Evolutionary conservation across 2,797 vertebrate genomes (phyloP), one percentile per base, ranked within the genome.

Genomic region (Ficedula albicollis): DNA sequence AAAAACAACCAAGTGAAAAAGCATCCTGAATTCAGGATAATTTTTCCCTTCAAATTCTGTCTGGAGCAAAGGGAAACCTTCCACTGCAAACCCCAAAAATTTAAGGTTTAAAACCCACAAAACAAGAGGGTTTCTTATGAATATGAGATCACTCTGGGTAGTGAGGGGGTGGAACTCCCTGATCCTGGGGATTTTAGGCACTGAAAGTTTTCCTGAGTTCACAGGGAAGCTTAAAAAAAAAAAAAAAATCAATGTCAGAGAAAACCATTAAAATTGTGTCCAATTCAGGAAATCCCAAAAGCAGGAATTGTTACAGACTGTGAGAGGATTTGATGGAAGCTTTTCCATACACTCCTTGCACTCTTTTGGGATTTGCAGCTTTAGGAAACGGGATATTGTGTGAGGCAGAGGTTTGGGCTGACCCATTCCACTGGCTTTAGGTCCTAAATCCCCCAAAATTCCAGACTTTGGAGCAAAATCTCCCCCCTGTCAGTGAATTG

Each of bases 311-410:
- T 94, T 93, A 80, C 5, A 15, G 80, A 13, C 83, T 86, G 73
- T 70, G 94, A 94, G 86, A 93, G 48, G 26, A 36, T 80, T 79
- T 83, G 88, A 66, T 87, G 90, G 88, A 89, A 89, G 23, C 43
- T 2, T 80, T 94, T 75, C 76, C 64, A 20, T 43, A 5, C 18
- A 1, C 87, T 90, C 52, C 15, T 63, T 44, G 41, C 18, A 2
- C 56, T 93, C 83, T 5, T 70, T 90, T 51, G 68, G 86, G 72
- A 55, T 91, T 92, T 74, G 22, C 56, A 77, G 36, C 73, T 69
- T 73, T 76, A 76, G 74, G 95, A 94, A 96, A 96, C 43, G 63
- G 64, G 91, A 96, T 95, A 90, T 67, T 86, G 88, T 7, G 86
- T 55, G 59, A 94, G 86, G 68, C 44, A 41, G 64, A 83, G 87